Percentiles rank a stretch among this genome's conserved stretches.
These are phyloP conservation scores for Willisornis vidua DNA, from an alignment of 2,113 vertebrate genomes.

Conservation along the genomic window DNA sequence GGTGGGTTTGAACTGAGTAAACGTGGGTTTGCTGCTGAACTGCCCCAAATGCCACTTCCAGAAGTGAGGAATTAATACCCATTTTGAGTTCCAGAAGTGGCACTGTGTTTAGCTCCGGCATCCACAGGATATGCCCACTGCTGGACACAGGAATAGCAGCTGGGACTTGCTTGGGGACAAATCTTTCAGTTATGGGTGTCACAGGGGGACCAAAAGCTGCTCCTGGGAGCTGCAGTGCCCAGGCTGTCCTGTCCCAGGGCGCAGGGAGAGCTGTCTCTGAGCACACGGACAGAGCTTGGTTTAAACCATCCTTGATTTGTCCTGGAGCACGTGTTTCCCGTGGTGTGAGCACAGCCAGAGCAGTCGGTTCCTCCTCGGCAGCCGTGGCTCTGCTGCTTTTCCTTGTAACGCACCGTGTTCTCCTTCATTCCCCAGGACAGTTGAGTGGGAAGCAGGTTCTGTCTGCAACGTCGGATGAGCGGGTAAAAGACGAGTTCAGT, in stretches of 20 bases:
- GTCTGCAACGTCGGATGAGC: conserved; percentile 76
- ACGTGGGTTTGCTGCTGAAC: not conserved
- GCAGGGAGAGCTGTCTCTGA: not conserved
- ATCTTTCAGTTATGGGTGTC: not conserved
- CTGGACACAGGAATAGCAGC: not conserved
- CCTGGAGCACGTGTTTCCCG: accelerated
- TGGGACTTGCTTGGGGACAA: not conserved
- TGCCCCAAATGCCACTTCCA: not conserved
- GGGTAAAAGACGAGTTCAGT: conserved; percentile 85
- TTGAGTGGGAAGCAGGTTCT: conserved; percentile 71
- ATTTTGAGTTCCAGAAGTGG: not conserved
- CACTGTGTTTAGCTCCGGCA: not conserved
- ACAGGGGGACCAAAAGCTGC: not conserved
- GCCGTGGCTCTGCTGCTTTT: not conserved
- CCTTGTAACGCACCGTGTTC: conserved; percentile 42
- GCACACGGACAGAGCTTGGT: not conserved
- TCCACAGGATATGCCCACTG: accelerated
- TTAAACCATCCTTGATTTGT: not conserved
- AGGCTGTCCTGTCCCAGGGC: not conserved
- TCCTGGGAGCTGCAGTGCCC: not conserved
- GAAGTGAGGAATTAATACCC: not conserved
- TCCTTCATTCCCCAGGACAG: conserved; percentile 73
- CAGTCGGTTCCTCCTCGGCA: not conserved
- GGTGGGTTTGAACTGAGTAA: no score
- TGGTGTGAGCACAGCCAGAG: accelerated